Conservation (phyloP, 2,797 vertebrate genomes). For the Sparidentex hasta region DNA sequence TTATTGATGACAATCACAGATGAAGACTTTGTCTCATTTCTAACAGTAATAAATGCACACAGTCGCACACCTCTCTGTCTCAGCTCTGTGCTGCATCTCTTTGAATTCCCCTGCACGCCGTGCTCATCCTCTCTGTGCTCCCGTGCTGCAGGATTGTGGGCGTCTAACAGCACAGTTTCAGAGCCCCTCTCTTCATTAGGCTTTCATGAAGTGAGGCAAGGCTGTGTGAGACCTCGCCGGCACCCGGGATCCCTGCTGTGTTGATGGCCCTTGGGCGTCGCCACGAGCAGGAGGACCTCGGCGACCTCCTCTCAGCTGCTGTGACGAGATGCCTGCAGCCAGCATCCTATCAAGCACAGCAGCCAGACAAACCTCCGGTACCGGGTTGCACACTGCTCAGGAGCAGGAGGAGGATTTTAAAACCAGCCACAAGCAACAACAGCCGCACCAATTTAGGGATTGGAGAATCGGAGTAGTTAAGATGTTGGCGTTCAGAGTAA, state of each 20-base stretch:
- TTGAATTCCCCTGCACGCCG: conserved; percentile 42
- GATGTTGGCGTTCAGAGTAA: conserved; percentile 65
- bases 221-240: conserved; percentile 81
- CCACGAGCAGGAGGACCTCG: conserved; percentile 79
- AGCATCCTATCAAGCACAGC: conserved; percentile 79
- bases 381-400: conserved; percentile 39
- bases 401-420: conserved; percentile 60
- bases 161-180: conserved; percentile 66
- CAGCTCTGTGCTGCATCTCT: conserved; percentile 27
- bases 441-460: conserved; percentile 71
- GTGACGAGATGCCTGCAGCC: conserved; percentile 82
- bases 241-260: conserved; percentile 84
- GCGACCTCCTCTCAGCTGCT: conserved; percentile 84
- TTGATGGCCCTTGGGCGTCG: conserved; percentile 87
- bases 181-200: conserved; percentile 87
- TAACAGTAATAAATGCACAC: conserved; percentile 69
- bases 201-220: conserved; percentile 83
- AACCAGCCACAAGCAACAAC: conserved; percentile 74
- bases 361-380: conserved; percentile 58
- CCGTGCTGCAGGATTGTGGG: conserved; percentile 69
- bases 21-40: conserved; percentile 46
- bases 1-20: conserved; percentile 58
- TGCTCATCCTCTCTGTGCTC: conserved; percentile 47
- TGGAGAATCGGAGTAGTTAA: conserved; percentile 65
- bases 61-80: conserved; percentile 36